Conservation (phyloP, 2,113 vertebrate species). For the Pseudorhombus dupliciocellatus region DNA sequence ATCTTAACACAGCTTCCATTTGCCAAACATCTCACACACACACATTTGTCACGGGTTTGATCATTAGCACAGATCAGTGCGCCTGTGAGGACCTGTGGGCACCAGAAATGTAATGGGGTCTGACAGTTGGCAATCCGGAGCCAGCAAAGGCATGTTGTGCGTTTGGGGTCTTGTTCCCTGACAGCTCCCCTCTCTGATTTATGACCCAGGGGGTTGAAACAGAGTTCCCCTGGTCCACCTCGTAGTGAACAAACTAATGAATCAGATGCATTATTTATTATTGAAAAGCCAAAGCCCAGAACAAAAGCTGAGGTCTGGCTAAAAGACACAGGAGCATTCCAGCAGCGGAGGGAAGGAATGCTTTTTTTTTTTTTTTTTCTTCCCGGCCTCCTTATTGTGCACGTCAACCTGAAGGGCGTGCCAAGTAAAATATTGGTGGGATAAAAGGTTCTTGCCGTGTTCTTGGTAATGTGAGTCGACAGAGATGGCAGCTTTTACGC, state of each 20-base stretch:
- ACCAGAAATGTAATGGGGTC: constrained; percentile 16
- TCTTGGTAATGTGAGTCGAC: constrained; percentile 47
- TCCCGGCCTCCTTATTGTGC: constrained; percentile 20
- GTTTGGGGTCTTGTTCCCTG: constrained; percentile 56
- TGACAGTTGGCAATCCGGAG: constrained; percentile 35
- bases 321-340: constrained; percentile 50
- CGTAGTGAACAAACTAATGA: constrained; percentile 71
- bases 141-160: constrained; percentile 56
- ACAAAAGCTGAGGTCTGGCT: constrained; percentile 51
- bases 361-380: constrained; percentile 20
- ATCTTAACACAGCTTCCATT: constrained; percentile 48
- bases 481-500: constrained; percentile 19
- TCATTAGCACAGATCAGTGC: constrained; percentile 30
- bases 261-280: constrained; percentile 79
- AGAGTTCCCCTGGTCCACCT: constrained; percentile 67
- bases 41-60: constrained; percentile 49
- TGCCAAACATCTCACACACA: constrained; percentile 58
- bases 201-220: constrained; percentile 68
- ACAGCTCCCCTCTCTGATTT: constrained; percentile 69
- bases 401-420: constrained; percentile 27
- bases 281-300: constrained; percentile 55
- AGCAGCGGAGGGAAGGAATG: constrained; percentile 26
- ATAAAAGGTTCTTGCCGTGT: constrained; percentile 30
- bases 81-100: constrained; percentile 23
- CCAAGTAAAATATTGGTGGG: constrained; percentile 54